Conservation (phyloP, 2,888 invertebrate species). For the Tiliacea citrago region DNA sequence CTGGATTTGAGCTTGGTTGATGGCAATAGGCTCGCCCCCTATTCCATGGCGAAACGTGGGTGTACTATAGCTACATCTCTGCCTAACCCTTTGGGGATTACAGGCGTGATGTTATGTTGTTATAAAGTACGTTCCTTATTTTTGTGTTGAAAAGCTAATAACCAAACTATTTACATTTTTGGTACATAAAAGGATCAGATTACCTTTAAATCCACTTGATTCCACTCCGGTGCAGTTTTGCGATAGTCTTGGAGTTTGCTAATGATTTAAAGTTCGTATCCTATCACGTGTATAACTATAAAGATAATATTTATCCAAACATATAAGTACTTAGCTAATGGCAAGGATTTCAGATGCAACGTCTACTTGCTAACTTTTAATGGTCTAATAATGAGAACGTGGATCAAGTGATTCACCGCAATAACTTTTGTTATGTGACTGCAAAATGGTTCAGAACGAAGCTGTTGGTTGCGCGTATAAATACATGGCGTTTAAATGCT, state of each 20-base stretch:
- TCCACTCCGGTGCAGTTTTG: slow-evolving; percentile 26
- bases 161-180: background rate
- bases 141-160: background rate
- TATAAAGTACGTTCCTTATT: background rate
- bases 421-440: slow-evolving; percentile 35
- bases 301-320: slow-evolving; percentile 42
- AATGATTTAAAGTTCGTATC: slow-evolving; percentile 60
- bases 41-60: background rate
- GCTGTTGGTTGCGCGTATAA: slow-evolving; percentile 2
- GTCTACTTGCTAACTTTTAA: slow-evolving; percentile 53
- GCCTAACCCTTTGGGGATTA: no score
- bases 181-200: slow-evolving; percentile 17
- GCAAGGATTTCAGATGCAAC: slow-evolving; percentile 26
- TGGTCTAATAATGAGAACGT: slow-evolving; percentile 48
- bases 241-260: slow-evolving; percentile 43
- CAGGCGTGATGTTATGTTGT: no score
- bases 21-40: no score
- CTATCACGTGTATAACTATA: slow-evolving; percentile 44
- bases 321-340: slow-evolving; percentile 32
- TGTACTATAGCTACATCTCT: no score
- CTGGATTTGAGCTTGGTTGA: no score
- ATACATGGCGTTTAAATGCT: slow-evolving; percentile 8
- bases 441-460: slow-evolving; percentile 29
- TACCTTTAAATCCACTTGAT: slow-evolving; percentile 23
- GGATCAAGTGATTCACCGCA: slow-evolving; percentile 21